Percentiles rank a stretch among this genome's conserved stretches.
phyloP scores from a whole-genome alignment of 1,140 invertebrate genomes.

The Ridgeia piscesae region DNA sequence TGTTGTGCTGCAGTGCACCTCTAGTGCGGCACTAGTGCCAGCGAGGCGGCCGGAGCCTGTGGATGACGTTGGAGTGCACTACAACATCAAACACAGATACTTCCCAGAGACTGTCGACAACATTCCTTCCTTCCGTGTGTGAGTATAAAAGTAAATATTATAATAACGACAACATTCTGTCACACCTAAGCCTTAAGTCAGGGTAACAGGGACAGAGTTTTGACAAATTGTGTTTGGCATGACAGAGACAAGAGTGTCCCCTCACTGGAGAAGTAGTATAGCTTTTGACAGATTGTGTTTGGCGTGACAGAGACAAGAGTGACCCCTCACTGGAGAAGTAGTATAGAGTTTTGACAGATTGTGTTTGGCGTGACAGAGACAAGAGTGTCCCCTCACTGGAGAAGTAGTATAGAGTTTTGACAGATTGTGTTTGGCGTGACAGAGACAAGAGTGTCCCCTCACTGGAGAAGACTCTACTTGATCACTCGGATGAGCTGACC shows the following conservation, averaged over 20 bases:
- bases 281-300: too few species aligned
- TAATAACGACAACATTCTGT: too few species aligned
- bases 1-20: background rate
- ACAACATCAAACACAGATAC: constrained; percentile 13
- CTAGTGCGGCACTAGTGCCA: background rate
- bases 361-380: constrained; percentile 62
- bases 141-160: background rate
- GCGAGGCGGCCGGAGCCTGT: background rate
- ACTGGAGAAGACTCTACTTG: constrained; percentile 71
- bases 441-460: constrained; percentile 81
- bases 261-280: too few species aligned
- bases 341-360: too few species aligned
- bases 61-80: background rate
- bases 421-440: background rate
- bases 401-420: constrained; percentile 41
- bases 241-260: too few species aligned
- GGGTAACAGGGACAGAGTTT: background rate
- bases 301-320: too few species aligned
- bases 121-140: constrained; percentile 1
- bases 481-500: constrained; percentile 59
- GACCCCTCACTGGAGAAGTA: too few species aligned
- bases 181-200: too few species aligned
- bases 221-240: too few species aligned
- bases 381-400: constrained; percentile 79
- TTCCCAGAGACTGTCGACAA: constrained; percentile 16